Conservation (phyloP, 35 echinoderm and acorn worm species). For the Ophioderma brevispina region DNA sequence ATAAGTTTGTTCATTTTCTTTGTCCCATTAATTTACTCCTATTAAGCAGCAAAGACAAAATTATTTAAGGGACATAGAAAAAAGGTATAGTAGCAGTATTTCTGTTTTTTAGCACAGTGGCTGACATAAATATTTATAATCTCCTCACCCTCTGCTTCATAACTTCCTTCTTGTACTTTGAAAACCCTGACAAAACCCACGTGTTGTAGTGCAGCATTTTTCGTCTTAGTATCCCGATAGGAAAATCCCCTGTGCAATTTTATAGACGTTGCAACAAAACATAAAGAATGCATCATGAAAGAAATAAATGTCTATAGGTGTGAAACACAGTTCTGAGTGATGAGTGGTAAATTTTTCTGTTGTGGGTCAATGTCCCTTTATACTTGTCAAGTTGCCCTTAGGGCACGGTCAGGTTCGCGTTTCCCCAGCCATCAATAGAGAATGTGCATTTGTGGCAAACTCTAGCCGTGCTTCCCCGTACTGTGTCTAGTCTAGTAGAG, state of each 20-base stretch:
- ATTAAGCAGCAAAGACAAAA: no score
- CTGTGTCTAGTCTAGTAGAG: background rate
- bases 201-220: no score
- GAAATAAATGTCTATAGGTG: background rate
- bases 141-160: no score
- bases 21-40: no score
- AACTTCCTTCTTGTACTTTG: no score
- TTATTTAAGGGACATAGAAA: background rate
- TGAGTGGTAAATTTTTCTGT: background rate
- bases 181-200: no score
- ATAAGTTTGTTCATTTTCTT: no score
- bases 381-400: background rate
- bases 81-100: background rate
- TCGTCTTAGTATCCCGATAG: no score
- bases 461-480: background rate
- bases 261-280: background rate
- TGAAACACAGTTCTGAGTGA: background rate
- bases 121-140: no score
- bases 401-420: background rate
- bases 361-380: background rate
- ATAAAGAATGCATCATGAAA: constrained; percentile 3
- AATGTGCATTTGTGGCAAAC: background rate
- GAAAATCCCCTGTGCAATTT: background rate
- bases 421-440: background rate
- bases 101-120: no score